These are phyloP conservation scores for Polylopha cassiicola DNA, from an alignment of 2,888 invertebrate species.

Conservation along the genomic window DNA sequence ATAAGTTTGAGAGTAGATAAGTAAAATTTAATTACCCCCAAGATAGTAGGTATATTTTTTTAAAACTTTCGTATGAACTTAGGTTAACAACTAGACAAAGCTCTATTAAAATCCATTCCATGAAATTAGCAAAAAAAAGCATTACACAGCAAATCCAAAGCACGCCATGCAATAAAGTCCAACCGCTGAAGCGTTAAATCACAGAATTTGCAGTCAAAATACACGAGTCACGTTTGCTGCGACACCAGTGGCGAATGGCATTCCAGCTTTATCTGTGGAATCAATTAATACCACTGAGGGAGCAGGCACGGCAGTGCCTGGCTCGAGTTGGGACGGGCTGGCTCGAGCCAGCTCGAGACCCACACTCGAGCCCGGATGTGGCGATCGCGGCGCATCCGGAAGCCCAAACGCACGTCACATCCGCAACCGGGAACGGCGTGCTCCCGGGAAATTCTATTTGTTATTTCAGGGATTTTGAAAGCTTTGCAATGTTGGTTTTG, in stretches of 20 bases:
- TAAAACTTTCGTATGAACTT: neutral
- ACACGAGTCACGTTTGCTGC: constrained; percentile 38
- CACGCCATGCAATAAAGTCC: constrained; percentile 31
- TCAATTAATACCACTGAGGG: constrained; percentile 50
- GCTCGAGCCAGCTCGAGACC: constrained; percentile 8
- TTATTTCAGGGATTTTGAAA: constrained; percentile 48
- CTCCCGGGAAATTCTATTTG: constrained; percentile 45
- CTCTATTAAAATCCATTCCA: constrained; percentile 6
- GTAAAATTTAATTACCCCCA: too few species aligned
- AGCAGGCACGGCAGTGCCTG: constrained; percentile 45
- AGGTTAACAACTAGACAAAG: constrained; percentile 7
- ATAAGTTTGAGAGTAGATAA: too few species aligned
- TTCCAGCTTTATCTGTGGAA: constrained; percentile 58
- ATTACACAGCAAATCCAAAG: constrained; percentile 18
- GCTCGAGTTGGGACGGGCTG: constrained; percentile 27
- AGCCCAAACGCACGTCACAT: constrained; percentile 53
- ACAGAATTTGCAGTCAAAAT: constrained; percentile 28
- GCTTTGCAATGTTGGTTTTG: constrained; percentile 52
- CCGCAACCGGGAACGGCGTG: constrained; percentile 38
- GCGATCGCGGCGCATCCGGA: constrained; percentile 54
- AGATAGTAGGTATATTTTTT: too few species aligned
- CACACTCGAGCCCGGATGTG: constrained; percentile 50
- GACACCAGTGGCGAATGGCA: constrained; percentile 41
- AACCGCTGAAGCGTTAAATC: constrained; percentile 27
- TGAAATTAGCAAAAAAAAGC: constrained; percentile 17